Percentiles rank a stretch among this genome's conserved stretches.
These are phyloP conservation scores for Euphonia xanthogaster DNA, from an alignment of 2,797 vertebrate species.

Conservation along the genomic window DNA sequence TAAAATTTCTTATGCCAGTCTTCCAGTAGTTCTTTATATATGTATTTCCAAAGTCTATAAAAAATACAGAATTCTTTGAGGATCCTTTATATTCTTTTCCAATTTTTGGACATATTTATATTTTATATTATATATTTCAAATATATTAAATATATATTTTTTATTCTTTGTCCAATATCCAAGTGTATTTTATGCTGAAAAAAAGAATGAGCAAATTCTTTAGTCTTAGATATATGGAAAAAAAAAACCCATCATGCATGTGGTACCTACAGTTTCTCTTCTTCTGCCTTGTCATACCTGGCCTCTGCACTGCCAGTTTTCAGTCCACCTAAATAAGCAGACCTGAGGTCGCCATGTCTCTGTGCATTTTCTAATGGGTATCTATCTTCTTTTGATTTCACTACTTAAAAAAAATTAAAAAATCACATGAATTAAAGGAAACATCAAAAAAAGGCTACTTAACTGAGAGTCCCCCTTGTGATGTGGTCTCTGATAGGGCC, in stretches of 20 bases:
- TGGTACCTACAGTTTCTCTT: neutral
- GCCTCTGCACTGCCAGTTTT: neutral
- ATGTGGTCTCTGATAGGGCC: neutral
- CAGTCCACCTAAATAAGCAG: neutral
- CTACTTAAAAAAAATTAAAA: neutral
- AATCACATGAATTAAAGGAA: neutral
- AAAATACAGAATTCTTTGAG: neutral
- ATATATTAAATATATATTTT: neutral
- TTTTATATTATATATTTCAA: neutral
- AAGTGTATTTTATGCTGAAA: neutral
- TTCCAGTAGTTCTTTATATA: neutral
- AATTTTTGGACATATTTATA: neutral
- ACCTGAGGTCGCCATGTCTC: neutral
- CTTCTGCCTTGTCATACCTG: accelerated
- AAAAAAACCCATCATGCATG: too few species aligned
- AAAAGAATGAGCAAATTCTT: neutral
- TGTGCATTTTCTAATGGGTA: neutral
- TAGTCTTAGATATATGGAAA: neutral
- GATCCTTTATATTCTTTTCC: neutral
- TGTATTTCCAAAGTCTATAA: neutral
- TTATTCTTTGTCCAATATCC: neutral
- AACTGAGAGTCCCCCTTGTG: neutral
- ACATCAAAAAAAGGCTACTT: neutral
- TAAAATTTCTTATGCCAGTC: neutral
- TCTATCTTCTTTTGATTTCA: neutral